Conservation (phyloP, 2,113 vertebrate genomes). For the Petrocephalus microphthalmus region DNA sequence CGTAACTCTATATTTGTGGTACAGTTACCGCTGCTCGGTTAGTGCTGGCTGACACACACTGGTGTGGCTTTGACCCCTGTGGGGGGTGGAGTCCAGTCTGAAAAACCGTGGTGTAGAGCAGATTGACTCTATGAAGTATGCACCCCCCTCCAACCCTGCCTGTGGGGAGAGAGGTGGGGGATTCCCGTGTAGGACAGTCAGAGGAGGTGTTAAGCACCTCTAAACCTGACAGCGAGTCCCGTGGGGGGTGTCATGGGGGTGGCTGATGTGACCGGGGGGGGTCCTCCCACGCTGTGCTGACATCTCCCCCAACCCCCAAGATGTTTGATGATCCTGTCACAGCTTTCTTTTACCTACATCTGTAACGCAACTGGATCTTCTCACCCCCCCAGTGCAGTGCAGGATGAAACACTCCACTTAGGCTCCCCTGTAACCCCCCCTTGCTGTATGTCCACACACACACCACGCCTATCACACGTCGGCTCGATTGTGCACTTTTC, state of each 20-base stretch:
- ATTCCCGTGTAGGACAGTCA: not conserved
- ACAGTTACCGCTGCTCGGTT: slow-evolving; percentile 43
- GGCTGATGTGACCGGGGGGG: not conserved
- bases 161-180: not conserved
- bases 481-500: not conserved
- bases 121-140: not conserved
- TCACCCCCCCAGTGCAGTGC: not conserved
- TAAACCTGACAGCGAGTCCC: not conserved
- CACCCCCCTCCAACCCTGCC: not conserved
- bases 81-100: slow-evolving; percentile 7
- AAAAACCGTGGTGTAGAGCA: not conserved
- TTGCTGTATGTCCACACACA: not conserved
- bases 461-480: not conserved
- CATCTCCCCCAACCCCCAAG: not conserved
- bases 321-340: not conserved
- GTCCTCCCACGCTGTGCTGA: not conserved
- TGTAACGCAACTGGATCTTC: not conserved
- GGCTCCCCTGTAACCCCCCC: not conserved
- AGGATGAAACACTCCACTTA: not conserved
- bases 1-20: slow-evolving; percentile 55
- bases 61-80: slow-evolving; percentile 38
- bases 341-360: not conserved
- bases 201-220: not conserved
- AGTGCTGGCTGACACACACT: slow-evolving; percentile 25
- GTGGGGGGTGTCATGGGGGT: not conserved